These are phyloP conservation scores for Diaphora mendica DNA, from an alignment of 2,888 invertebrate genomes.

Conservation along the genomic window DNA sequence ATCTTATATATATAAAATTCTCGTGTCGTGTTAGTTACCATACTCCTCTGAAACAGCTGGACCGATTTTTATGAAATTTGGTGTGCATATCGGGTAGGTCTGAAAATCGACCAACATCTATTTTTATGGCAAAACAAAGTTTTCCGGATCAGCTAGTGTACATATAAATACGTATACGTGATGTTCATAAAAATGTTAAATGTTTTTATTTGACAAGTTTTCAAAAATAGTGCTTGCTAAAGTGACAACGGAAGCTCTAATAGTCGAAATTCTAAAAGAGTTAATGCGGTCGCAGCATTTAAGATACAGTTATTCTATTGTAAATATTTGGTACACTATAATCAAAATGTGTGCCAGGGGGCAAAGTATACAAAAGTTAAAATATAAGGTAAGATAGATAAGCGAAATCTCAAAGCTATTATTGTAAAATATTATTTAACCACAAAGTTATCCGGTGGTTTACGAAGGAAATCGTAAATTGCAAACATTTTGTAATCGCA, in stretches of 20 bases:
- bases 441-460: not conserved
- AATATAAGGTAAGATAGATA: not conserved
- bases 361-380: not conserved
- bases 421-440: slow-evolving; percentile 1
- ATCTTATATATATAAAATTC: too few species aligned
- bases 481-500: slow-evolving; percentile 8
- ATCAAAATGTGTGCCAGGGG: not conserved
- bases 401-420: not conserved
- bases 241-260: not conserved
- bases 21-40: too few species aligned
- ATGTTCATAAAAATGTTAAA: not conserved
- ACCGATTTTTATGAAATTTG: too few species aligned
- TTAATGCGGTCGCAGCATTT: not conserved
- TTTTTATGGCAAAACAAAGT: too few species aligned
- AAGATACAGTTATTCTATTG: not conserved
- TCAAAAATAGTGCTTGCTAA: not conserved
- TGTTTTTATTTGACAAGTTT: not conserved
- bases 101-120: too few species aligned
- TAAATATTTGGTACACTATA: not conserved
- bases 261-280: not conserved
- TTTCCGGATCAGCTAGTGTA: too few species aligned
- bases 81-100: too few species aligned
- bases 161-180: not conserved
- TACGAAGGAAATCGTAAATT: not conserved
- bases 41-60: too few species aligned